Conservation (phyloP, 2,113 vertebrate genomes). For the Ailuropoda melanoleuca region DNA sequence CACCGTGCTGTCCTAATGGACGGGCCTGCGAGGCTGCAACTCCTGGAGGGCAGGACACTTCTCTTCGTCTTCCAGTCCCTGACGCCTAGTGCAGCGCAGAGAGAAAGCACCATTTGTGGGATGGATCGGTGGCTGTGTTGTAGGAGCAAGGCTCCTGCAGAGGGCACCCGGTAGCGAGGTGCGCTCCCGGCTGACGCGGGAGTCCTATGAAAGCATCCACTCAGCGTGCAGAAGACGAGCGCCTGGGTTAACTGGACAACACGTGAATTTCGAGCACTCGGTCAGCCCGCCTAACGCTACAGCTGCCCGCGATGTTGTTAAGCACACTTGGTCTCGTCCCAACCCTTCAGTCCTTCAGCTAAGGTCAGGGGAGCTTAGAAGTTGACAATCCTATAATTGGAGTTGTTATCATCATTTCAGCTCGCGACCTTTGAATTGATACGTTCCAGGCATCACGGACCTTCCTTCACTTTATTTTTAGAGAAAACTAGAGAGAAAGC, state of each 20-base stretch:
- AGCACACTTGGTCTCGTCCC: not conserved
- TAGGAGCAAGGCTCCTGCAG: not conserved
- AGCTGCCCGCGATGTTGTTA: not conserved
- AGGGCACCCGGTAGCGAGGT: not conserved
- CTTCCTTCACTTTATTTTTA: slow-evolving; percentile 10
- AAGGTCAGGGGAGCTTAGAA: not conserved
- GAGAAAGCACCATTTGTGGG: not conserved
- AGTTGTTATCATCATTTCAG: not conserved
- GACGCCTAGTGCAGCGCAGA: not conserved
- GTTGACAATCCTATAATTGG: not conserved
- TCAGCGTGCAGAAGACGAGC: not conserved
- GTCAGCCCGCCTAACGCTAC: fast-evolving
- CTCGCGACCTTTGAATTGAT: not conserved
- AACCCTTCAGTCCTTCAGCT: not conserved
- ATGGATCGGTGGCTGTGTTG: not conserved
- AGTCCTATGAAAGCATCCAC: not conserved
- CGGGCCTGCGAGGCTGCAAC: not conserved
- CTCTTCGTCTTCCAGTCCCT: not conserved
- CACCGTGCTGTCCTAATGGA: not conserved
- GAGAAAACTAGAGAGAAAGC: not conserved
- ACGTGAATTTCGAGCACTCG: not conserved
- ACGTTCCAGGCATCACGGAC: not conserved
- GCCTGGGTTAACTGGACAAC: not conserved
- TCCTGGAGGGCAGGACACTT: not conserved
- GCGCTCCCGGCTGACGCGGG: not conserved